Conservation (phyloP, 2,797 vertebrate genomes). For the Potorous gilbertii region DNA sequence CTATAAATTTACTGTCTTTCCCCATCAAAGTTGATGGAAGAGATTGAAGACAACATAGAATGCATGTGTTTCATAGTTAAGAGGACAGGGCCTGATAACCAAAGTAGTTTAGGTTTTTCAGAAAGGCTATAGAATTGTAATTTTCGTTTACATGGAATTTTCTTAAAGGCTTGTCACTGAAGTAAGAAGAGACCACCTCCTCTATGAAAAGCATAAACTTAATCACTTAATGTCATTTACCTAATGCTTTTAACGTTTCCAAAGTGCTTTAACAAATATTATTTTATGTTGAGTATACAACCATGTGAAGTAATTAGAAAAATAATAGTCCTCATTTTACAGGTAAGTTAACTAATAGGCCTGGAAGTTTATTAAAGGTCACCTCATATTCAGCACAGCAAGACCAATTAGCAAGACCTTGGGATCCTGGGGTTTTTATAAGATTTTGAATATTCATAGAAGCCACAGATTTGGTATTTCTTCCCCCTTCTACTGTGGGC, state of each 20-base stretch:
- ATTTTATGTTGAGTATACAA: neutral
- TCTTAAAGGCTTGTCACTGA: neutral
- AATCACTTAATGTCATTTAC: neutral
- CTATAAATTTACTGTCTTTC: neutral
- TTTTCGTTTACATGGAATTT: neutral
- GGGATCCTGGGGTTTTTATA: neutral
- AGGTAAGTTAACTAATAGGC: neutral
- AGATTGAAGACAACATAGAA: neutral
- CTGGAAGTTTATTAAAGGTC: neutral
- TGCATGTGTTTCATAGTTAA: neutral
- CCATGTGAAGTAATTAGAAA: neutral
- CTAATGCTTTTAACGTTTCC: neutral
- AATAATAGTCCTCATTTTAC: neutral
- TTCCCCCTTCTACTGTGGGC: neutral
- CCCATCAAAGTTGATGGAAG: neutral
- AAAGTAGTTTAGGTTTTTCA: neutral
- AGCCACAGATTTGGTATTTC: neutral
- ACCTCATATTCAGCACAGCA: neutral
- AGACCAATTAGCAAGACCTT: neutral
- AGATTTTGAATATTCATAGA: neutral
- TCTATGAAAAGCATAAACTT: neutral
- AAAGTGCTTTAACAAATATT: neutral
- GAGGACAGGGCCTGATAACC: neutral
- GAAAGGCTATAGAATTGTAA: neutral
- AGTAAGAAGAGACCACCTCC: neutral